Conservation (phyloP, 2,888 invertebrate genomes). For the Operophtera brumata region DNA sequence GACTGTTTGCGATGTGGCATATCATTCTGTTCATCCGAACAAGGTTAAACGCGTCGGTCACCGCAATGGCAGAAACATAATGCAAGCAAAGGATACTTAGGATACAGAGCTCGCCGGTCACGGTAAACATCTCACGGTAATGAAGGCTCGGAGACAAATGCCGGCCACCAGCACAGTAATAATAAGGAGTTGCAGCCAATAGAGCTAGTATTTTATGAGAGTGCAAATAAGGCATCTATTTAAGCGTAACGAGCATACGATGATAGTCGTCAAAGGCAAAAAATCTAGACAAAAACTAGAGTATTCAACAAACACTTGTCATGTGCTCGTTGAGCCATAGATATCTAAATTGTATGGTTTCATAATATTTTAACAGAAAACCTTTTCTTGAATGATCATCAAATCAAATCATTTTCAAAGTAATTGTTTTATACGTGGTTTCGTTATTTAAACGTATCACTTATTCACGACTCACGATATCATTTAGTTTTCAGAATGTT, state of each 20-base stretch:
- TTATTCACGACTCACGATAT: too few relatives aligned
- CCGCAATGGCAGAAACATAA: conserved; percentile 58
- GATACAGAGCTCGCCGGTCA: conserved; percentile 62
- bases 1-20: conserved; percentile 56
- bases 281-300: conserved; percentile 22
- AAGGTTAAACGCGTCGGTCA: conserved; percentile 64
- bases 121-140: conserved; percentile 65
- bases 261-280: conserved; percentile 27
- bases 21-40: conserved; percentile 59
- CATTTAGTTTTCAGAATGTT: neutral
- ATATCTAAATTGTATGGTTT: neutral
- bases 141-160: conserved; percentile 55
- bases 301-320: conserved; percentile 9
- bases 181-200: conserved; percentile 37
- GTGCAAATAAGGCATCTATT: conserved; percentile 34
- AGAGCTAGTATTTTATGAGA: conserved; percentile 35
- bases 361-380: neutral
- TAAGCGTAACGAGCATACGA: conserved; percentile 31
- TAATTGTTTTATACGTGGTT: too few relatives aligned
- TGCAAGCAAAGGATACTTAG: conserved; percentile 56
- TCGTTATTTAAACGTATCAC: too few relatives aligned
- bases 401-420: neutral
- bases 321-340: conserved; percentile 15
- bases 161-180: conserved; percentile 50
- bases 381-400: neutral